phyloP scores from a whole-genome alignment of 2,113 vertebrate species.

The Serinus canaria region DNA sequence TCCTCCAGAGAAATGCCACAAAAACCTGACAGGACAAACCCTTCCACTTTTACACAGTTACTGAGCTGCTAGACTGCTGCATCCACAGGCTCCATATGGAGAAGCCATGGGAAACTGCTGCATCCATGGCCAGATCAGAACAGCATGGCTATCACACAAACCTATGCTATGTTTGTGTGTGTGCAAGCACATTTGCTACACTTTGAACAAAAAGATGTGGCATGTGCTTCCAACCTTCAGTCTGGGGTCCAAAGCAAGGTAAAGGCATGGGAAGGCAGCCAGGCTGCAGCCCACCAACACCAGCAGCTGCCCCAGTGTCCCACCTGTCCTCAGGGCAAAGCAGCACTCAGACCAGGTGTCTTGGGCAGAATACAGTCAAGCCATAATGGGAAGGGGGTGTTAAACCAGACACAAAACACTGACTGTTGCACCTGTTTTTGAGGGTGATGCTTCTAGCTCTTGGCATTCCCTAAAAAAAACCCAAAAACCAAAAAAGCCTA shows the following conservation, averaged over 20 bases:
- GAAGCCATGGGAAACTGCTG: not conserved
- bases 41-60: not conserved
- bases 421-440: not conserved
- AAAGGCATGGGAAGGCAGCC: not conserved
- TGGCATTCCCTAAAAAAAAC: too few relatives aligned
- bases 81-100: accelerated
- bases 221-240: not conserved
- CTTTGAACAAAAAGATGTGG: not conserved
- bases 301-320: not conserved
- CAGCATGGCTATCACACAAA: not conserved
- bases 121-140: not conserved
- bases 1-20: not conserved
- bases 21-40: not conserved
- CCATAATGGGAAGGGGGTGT: not conserved
- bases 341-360: accelerated
- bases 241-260: not conserved
- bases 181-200: not conserved
- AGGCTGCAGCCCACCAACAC: not conserved
- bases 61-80: not conserved
- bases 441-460: not conserved
- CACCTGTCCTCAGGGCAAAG: not conserved
- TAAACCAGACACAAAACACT: not conserved
- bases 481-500: not conserved
- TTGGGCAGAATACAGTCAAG: not conserved
- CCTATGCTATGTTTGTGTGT: not conserved